Evolutionary conservation across 2,888 invertebrate genomes (phyloP), one percentile per base, ranked within the genome.

Genomic region (Geotrupes spiniger): DNA sequence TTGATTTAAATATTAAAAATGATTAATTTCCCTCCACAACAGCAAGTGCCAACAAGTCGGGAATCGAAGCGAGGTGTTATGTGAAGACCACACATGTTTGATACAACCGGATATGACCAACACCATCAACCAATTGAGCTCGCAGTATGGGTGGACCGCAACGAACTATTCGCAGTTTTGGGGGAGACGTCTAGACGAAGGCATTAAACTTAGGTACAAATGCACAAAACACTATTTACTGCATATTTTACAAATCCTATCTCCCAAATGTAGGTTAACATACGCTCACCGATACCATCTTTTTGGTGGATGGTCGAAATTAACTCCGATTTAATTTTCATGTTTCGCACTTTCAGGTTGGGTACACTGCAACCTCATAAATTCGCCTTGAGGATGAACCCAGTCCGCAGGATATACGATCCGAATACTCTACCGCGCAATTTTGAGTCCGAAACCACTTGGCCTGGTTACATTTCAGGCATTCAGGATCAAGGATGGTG

Each of bases 151-250:
- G 52, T 96, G 95, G 95, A 75, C 76, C 5, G 89, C 93, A 0
- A 73, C 78, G 27, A 93, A 91, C 72, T 90, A 95, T 71, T 77
- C 87, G 0, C 77, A 85, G 65, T 93, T 95, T 74, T 89, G 87
- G 83, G 91, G 89, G 1, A 82, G 81, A 66, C 89, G 86, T 40
- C 80, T 94, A 10, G 78, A 79, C 2, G 91, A 95, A 14, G 96
- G 92, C 1, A 75, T 94, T 40, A 74, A 78, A 33, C 81, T 84
- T 58, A 83, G 94, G 94, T 80, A 59, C 70, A n/a, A n/a, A n/a
- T 47, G 33, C 28, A 28, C 10, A 2, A 2, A n/a, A 28, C 1
- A 9, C n/a, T n/a, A n/a, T n/a, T n/a, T n/a, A n/a, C n/a, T n/a
- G n/a, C n/a, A n/a, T n/a, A n/a, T n/a, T n/a, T n/a, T n/a, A n/a